phyloP scores from a whole-genome alignment of 1,140 invertebrate species.

The Bombus consobrinus region DNA sequence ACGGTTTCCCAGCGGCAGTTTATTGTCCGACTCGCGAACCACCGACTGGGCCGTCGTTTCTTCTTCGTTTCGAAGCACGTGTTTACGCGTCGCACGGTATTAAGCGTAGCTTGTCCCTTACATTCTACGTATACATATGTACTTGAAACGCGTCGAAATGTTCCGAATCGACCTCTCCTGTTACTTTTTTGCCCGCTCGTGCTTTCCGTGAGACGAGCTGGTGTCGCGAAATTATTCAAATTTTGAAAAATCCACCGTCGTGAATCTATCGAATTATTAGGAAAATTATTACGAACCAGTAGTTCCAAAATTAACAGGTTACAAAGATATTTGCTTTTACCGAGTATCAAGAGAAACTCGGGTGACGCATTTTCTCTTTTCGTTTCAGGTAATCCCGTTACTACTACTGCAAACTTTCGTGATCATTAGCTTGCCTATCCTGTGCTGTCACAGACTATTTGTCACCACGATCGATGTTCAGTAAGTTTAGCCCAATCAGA shows the following conservation, averaged over 20 bases:
- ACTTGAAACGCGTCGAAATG: constrained; percentile 4
- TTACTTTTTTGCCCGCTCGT: too few relatives aligned
- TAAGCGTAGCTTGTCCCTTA: not conserved
- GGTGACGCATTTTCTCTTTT: constrained; percentile 12
- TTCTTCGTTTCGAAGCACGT: not conserved
- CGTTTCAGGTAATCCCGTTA: constrained; percentile 77
- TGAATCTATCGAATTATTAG: too few relatives aligned
- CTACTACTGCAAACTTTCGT: constrained; percentile 57
- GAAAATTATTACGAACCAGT: too few relatives aligned
- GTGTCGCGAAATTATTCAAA: too few relatives aligned
- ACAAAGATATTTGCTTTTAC: not conserved
- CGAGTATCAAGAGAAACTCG: not conserved
- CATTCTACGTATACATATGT: not conserved
- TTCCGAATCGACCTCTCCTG: not conserved
- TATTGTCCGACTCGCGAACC: not conserved
- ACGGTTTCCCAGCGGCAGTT: not conserved
- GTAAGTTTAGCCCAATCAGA: constrained; percentile 71
- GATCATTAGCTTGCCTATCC: constrained; percentile 46
- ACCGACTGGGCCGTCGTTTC: not conserved
- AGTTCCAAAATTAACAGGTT: not conserved
- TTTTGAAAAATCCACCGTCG: too few relatives aligned
- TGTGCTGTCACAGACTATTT: constrained; percentile 68
- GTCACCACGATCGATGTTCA: constrained; percentile 76
- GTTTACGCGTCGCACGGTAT: not conserved
- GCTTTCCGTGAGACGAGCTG: too few relatives aligned